Conservation (phyloP, 2,113 vertebrate species). For the Oreochromis tanganicae region DNA sequence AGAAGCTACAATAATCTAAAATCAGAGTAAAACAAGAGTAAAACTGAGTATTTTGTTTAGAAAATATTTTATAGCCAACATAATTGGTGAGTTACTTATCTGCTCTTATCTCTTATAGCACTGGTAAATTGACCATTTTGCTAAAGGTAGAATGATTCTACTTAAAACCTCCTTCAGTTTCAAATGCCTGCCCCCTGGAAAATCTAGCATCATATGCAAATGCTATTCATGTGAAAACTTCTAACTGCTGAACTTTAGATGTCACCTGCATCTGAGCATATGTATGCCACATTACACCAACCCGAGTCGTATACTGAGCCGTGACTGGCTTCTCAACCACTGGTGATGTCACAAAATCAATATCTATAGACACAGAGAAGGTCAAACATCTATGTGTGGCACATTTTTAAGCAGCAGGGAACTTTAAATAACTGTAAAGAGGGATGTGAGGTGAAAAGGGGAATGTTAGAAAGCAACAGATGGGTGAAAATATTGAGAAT, state of each 20-base stretch:
- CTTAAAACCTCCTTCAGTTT: background rate
- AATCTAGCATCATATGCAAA: background rate
- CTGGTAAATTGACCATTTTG: fast-evolving
- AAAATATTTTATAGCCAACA: background rate
- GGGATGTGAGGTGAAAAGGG: background rate
- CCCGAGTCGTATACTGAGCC: background rate
- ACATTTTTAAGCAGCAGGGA: background rate
- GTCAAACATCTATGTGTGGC: background rate
- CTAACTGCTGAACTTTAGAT: background rate
- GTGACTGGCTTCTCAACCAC: background rate
- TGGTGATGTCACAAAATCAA: background rate
- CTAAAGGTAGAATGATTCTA: fast-evolving
- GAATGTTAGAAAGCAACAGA: background rate
- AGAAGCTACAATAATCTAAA: background rate
- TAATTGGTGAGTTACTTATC: background rate
- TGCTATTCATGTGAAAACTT: background rate
- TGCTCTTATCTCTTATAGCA: background rate
- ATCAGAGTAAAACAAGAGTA: background rate
- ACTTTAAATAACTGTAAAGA: background rate
- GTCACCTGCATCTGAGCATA: background rate
- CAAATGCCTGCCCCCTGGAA: background rate
- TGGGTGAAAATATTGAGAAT: background rate
- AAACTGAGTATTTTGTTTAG: background rate
- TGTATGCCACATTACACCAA: background rate
- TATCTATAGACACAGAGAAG: background rate